Evolutionary conservation across 1,140 invertebrate species (phyloP), one percentile per base, ranked within the genome.

Genomic region (Lordiphosa mommai): DNA sequence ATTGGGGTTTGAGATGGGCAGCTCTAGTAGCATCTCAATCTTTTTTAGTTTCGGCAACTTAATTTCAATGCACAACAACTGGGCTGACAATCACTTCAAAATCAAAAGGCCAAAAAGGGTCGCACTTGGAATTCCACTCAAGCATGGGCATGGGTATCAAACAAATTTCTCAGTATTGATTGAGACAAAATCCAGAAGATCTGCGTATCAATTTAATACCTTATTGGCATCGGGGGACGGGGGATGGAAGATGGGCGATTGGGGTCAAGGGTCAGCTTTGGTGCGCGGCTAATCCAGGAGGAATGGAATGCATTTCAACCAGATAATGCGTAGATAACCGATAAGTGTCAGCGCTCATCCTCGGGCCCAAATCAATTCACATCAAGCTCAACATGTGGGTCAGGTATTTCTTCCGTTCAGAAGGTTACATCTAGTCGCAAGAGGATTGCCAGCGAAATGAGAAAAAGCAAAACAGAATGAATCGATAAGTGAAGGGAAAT

Each of bases 161-260:
- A 57, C 34, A 37, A 46, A 72, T 74, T 80, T 74, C 76, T 56
- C 37, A 52, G 69, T 60, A 80, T 64, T 69, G 51, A 65, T 70
- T 65, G 53, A 49, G 41, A 61, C 41, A 61, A 66, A 80, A 65
- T 53, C 56, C 53, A 20, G n/a, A 12, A 64, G 68, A 70, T 79
- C 59, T 63, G 48, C 57, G 76, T 82, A 84, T 82, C 58, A 82
- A 71, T 76, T 76, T 82, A 57, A 66, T 49, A 37, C 40, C 49
- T 48, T 63, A 56, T 33, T 72, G 51, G 50, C 36, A 59, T 20
- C 33, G 48, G 57, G 14, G 23, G 29, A 12, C 13, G 9, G 14
- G 37, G 40, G 2, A 43, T 27, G 40, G 10, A 6, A 12, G 10
- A 41, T 29, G 9, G 5, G 8, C 40, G n/a, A 41, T 6, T 10